Evolutionary conservation across 2,797 vertebrate genomes (phyloP), one percentile per base, ranked within the genome.

Genomic region (Lepus oiostolus): DNA sequence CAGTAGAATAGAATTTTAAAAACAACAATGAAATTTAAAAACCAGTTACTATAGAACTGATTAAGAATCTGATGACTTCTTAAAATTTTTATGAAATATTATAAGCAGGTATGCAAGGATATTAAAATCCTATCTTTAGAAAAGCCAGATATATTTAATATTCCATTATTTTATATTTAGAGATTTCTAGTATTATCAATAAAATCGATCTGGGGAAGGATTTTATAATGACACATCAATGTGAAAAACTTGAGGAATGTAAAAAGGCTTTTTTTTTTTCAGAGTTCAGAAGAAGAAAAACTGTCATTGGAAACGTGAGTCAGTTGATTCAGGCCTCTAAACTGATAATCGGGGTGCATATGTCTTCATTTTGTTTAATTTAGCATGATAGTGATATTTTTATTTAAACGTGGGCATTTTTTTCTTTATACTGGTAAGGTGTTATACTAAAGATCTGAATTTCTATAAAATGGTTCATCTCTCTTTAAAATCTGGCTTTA

Each of bases 141-240:
- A 86, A 91, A 72, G 5, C 26, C 12, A 58, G 47, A 85, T 1
- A 28, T 77, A 77, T 62, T 94, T 68, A 60, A 38, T 38, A 35
- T 62, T 74, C 76, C 22, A 52, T 84, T 74, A 76, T 38, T 83
- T 92, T 87, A 47, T 81, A 1, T 83, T 85, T 90, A 90, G 60
- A 93, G 63, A 87, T 22, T 80, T 86, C 26, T 84, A 30, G 67
- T 74, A 60, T 79, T 88, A 75, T 2, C 8, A 67, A 21, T 68
- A 93, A 83, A 88, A 79, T 77, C 87, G 10, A 75, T 68, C 1
- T 71, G 5, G 4, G 70, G 35, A 62, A 74, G 12, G 42, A 62
- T 88, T 86, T 71, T 67, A 32, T 88, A 80, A 60, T 85, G 35
- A 94, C 93, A 82, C 67, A 87, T 22, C 22, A 63, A 80, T 65